A percentile compares a stretch with the other conserved stretches of the same genome.
Evolutionary conservation across 2,888 invertebrate species (phyloP).

Genomic region (Baccha elongata): DNA sequence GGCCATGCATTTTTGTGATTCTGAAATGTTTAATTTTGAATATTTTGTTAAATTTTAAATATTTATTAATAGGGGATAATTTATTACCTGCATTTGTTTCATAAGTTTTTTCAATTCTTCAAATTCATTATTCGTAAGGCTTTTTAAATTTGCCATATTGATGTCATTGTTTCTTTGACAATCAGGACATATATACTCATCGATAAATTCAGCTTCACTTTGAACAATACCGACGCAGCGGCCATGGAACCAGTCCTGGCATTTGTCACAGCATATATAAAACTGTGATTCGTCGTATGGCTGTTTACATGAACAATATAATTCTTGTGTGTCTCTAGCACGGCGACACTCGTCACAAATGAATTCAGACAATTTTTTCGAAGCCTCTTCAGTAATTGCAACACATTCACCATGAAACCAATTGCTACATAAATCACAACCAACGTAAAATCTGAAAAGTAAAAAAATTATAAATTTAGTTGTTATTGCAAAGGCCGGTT

Average conservation of each 20-base stretch:
- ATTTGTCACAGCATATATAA: constrained; percentile 99
- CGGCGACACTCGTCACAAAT: constrained; percentile 93
- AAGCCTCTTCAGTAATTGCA: constrained; percentile 95
- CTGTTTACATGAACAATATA: constrained; percentile 97
- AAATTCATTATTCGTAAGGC: constrained; percentile 90
- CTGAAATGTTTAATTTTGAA: constrained; percentile 82
- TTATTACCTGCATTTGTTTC: constrained; percentile 94
- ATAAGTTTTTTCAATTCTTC: constrained; percentile 92
- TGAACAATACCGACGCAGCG: constrained; percentile 97
- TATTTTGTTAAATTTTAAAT: neutral
- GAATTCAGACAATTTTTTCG: constrained; percentile 94
- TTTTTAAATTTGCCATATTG: constrained; percentile 95
- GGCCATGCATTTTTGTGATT: constrained; percentile 98
- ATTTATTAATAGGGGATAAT: constrained; percentile 9
- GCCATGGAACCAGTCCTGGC: constrained; percentile 99
- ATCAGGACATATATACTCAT: constrained; percentile 97
- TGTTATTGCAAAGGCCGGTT: too few species aligned
- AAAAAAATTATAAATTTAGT: neutral
- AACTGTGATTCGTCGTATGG: constrained; percentile 99
- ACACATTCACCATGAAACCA: constrained; percentile 99
- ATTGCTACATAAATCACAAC: constrained; percentile 98
- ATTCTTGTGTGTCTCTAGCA: constrained; percentile 93
- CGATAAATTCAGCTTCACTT: constrained; percentile 96
- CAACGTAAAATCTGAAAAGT: constrained; percentile 93
- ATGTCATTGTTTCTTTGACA: constrained; percentile 95